phyloP scores from a whole-genome alignment of 2,888 invertebrate genomes.

The Drosophila quinaria region DNA sequence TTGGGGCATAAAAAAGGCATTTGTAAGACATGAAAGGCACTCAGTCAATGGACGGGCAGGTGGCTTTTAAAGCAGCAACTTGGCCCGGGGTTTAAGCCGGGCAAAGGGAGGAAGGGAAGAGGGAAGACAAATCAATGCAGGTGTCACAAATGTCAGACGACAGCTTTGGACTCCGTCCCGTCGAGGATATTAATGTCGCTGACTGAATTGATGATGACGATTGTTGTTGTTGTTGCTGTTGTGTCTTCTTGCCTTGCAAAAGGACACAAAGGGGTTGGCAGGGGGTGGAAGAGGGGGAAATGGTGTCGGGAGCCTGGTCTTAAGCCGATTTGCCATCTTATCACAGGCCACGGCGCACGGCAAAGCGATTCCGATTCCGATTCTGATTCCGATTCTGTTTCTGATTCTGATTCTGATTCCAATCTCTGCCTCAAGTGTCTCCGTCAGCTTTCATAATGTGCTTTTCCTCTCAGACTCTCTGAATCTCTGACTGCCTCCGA shows the following conservation, averaged over 20 bases:
- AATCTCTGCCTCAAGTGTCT: constrained; percentile 65
- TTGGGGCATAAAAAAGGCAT: constrained; percentile 78
- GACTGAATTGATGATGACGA: constrained; percentile 80
- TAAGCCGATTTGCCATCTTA: constrained; percentile 80
- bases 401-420: constrained; percentile 51
- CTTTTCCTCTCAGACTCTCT: constrained; percentile 43
- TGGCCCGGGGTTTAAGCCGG: constrained; percentile 1
- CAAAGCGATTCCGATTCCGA: constrained; percentile 43
- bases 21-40: constrained; percentile 79
- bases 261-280: constrained; percentile 9
- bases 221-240: constrained; percentile 50
- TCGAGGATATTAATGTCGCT: constrained; percentile 78
- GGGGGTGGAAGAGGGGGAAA: background rate
- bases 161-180: constrained; percentile 63
- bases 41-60: constrained; percentile 71
- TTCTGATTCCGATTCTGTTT: too few species aligned
- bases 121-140: constrained; percentile 81
- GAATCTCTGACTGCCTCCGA: constrained; percentile 44
- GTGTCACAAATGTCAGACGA: constrained; percentile 82
- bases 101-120: constrained; percentile 32
- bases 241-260: constrained; percentile 9
- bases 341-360: constrained; percentile 59
- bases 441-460: constrained; percentile 73
- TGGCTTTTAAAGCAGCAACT: constrained; percentile 48
- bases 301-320: constrained; percentile 35